Conservation (phyloP, 2,888 invertebrate genomes). For the Cerceris rybyensis region DNA sequence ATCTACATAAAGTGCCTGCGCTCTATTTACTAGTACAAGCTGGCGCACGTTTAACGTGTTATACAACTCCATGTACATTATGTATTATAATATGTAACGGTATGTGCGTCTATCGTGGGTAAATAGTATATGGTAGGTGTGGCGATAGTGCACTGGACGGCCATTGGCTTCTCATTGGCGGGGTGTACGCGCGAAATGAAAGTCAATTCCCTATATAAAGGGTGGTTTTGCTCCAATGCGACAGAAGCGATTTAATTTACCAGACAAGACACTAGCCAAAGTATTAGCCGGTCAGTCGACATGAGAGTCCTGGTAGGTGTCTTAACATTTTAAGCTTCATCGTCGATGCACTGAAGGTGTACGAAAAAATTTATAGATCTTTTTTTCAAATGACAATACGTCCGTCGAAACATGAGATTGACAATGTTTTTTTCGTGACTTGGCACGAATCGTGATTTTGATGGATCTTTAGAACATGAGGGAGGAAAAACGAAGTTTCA, state of each 20-base stretch:
- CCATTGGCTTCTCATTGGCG: constrained; percentile 75
- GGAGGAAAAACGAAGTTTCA: too few relatives aligned
- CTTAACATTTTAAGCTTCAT: constrained; percentile 62
- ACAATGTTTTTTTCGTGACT: neutral
- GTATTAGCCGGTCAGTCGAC: constrained; percentile 66
- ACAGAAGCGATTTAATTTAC: constrained; percentile 76
- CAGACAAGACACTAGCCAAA: constrained; percentile 64
- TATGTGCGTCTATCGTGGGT: constrained; percentile 63
- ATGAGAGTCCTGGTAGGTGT: constrained; percentile 80
- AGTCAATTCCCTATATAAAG: constrained; percentile 82
- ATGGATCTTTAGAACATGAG: too few relatives aligned
- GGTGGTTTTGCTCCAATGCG: constrained; percentile 76
- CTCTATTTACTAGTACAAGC: constrained; percentile 63
- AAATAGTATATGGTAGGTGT: constrained; percentile 78
- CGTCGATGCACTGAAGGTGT: neutral
- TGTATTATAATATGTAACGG: constrained; percentile 74
- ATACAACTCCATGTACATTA: constrained; percentile 76
- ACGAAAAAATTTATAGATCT: too few relatives aligned
- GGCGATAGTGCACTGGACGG: constrained; percentile 72
- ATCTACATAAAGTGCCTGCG: constrained; percentile 64
- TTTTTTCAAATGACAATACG: too few relatives aligned
- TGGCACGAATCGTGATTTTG: too few relatives aligned
- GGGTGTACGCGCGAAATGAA: constrained; percentile 79
- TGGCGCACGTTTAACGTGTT: constrained; percentile 72
- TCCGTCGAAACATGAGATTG: neutral